phyloP scores from a whole-genome alignment of 2,113 vertebrate species.

The Cheirogaleus medius region DNA sequence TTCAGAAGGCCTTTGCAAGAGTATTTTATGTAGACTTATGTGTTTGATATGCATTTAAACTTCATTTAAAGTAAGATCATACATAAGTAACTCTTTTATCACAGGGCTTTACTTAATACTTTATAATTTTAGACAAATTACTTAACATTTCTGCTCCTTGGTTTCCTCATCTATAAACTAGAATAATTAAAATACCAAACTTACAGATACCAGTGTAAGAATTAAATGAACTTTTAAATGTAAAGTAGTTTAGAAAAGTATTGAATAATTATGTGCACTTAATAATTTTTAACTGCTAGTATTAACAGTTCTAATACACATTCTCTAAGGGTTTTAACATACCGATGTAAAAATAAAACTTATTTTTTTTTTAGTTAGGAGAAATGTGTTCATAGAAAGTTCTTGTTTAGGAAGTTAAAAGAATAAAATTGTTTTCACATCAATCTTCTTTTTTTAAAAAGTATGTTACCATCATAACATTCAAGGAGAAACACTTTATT shows the following conservation, averaged over 20 bases:
- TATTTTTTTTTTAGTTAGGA: not conserved
- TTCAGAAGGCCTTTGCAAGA: not conserved
- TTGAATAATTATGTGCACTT: not conserved
- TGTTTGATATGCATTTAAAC: not conserved
- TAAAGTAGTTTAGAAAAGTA: not conserved
- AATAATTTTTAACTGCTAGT: not conserved
- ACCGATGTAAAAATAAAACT: not conserved
- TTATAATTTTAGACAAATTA: not conserved
- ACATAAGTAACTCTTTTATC: not conserved
- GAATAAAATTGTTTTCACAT: conserved; percentile 50
- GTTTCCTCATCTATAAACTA: not conserved
- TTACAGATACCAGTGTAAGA: not conserved
- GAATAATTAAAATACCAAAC: not conserved
- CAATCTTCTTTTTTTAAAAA: conserved; percentile 65
- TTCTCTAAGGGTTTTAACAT: not conserved
- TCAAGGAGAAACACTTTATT: conserved; percentile 70
- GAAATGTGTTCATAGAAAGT: not conserved
- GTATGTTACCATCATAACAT: conserved; percentile 30
- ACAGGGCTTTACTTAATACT: not conserved
- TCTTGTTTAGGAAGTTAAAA: conserved; percentile 49
- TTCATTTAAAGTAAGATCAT: not conserved
- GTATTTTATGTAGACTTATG: not conserved
- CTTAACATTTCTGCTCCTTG: not conserved
- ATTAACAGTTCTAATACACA: not conserved
- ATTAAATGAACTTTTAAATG: not conserved